A percentile compares a stretch with the other conserved stretches of the same genome.
Evolutionary conservation across 2,797 vertebrate genomes (phyloP).

Genomic region (Caiman crocodilus): DNA sequence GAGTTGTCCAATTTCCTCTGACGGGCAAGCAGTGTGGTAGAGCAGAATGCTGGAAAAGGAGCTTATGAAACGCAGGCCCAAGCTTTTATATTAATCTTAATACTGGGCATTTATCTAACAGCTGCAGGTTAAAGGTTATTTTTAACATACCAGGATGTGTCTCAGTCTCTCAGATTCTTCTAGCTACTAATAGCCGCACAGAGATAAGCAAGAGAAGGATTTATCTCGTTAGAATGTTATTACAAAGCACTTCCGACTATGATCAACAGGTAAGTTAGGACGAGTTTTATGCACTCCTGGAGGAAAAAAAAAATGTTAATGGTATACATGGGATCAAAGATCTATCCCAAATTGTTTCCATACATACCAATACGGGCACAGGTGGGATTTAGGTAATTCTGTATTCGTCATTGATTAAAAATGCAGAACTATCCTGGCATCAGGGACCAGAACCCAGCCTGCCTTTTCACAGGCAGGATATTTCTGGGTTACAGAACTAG

Average conservation of each 20-base stretch:
- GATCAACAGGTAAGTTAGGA: background rate
- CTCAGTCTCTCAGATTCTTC: background rate
- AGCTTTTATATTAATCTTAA: background rate
- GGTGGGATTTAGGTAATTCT: too few relatives aligned
- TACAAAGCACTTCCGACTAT: background rate
- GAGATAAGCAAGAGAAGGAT: too few relatives aligned
- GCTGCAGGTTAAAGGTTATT: background rate
- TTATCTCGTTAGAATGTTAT: background rate
- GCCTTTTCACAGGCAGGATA: too few relatives aligned
- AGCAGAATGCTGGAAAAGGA: background rate
- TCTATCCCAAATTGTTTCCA: too few relatives aligned
- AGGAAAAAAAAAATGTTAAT: background rate
- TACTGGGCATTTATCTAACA: background rate
- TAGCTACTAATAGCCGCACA: background rate
- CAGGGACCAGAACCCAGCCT: too few relatives aligned
- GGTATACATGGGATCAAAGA: background rate
- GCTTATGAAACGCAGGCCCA: background rate
- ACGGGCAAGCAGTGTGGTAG: background rate
- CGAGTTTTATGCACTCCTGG: background rate
- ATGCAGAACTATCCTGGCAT: too few relatives aligned
- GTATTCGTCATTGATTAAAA: too few relatives aligned
- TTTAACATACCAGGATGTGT: background rate
- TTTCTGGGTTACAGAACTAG: too few relatives aligned
- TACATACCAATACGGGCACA: too few relatives aligned
- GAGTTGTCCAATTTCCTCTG: background rate